phyloP scores from a whole-genome alignment of 92 coral and sea anemone genomes.

The Epizoanthus stellaris region DNA sequence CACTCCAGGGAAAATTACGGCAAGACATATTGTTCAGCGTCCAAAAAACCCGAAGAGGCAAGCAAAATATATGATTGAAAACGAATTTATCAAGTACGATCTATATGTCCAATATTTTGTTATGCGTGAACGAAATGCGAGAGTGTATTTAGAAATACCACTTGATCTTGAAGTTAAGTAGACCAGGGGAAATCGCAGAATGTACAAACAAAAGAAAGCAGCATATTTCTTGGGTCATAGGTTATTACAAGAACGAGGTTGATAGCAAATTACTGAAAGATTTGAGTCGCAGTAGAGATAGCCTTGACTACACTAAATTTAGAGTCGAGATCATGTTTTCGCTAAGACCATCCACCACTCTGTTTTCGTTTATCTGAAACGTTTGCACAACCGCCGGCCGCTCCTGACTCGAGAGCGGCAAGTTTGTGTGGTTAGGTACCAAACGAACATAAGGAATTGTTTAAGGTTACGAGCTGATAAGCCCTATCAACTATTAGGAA shows the following conservation, averaged over 20 bases:
- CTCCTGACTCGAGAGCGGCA: conserved; percentile 8
- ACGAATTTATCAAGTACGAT: background rate
- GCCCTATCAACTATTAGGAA: conserved; percentile 24
- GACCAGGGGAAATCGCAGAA: background rate
- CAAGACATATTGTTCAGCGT: background rate
- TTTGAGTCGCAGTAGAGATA: no score
- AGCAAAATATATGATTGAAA: no score
- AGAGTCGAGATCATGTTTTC: no score
- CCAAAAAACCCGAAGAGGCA: background rate
- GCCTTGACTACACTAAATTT: no score
- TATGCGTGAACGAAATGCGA: conserved; percentile 5
- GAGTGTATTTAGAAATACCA: background rate
- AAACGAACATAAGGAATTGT: conserved; percentile 33
- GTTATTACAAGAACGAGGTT: background rate
- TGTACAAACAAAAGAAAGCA: background rate
- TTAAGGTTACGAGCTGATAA: conserved; percentile 37
- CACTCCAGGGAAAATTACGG: no score
- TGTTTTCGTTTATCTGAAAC: background rate
- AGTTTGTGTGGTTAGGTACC: conserved; percentile 12
- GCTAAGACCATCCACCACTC: no score
- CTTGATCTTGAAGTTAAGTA: conserved; percentile 6
- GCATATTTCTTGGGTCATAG: conserved; percentile 26
- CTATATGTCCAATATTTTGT: background rate
- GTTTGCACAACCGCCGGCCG: conserved; percentile 16
- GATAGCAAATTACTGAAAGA: no score